Base-by-base conservation (phyloP, 2,888 invertebrate species). In the Agrochola circellaris region DNA sequence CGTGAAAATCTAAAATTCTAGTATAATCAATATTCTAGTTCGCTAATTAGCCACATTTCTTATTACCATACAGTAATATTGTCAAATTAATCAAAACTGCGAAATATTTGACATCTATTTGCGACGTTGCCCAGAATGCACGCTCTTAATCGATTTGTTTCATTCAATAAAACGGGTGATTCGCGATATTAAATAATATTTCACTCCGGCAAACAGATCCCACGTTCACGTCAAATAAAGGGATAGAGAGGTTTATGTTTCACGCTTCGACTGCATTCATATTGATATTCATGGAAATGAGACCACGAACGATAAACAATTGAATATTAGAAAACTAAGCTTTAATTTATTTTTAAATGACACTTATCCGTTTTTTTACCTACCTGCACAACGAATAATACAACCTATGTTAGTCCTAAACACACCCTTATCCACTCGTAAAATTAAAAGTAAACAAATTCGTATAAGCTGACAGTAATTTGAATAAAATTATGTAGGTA, bases 371-470 rank as follows among this genome's bases (percentile, higher is more conserved):
- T 38, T 38, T 38, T 38, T 38, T 7, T 26, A 6, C 3, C 20
- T 30, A 23, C 23, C 6, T 34, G 15, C 9, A 48, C 48, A 38
- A 70, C 9, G 9, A 38, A 15, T 48, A 30, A n/a, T 73, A 23
- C 23, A 54, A n/a, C n/a, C 8, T 42, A 72, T 56, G 73, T 7
- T 30, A 3, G 23, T 56, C 2, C n/a, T 13, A 20, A 5, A 48
- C n/a, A 58, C n/a, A 20, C 20, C 20, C 45, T 26, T 26, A 45
- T 20, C 34, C 34, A 26, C n/a, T 1, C 9, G 20, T 58, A 15
- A 73, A 73, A 73, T 73, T 45, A 58, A 34, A 48, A 30, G 38
- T 60, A 75, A 74, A 74, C 45, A 74, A 38, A 30, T 26, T 30
- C n/a, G 6, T 61, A 42, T 30, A 51, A 20, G 48, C 48, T 38